A percentile compares a stretch with the other conserved stretches of the same genome.
Evolutionary conservation across 2,888 invertebrate species (phyloP).

Genomic region (Hydrotaea diabolus): DNA sequence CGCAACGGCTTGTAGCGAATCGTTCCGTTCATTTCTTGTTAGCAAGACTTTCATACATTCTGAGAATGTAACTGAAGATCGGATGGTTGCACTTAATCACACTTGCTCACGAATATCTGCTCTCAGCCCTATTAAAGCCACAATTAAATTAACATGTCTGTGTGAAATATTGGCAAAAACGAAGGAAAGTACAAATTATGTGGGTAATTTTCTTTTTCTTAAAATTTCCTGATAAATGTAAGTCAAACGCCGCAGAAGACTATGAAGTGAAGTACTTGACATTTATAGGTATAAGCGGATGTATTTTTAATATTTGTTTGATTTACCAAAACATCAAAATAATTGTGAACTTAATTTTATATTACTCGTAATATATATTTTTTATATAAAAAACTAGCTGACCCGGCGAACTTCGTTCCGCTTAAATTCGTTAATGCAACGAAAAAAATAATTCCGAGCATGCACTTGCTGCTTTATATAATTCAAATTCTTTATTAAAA

Average conservation of each 20-base stretch:
- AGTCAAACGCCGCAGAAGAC: too few relatives aligned
- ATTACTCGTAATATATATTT: too few relatives aligned
- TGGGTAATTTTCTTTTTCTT: neutral
- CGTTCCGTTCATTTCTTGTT: neutral
- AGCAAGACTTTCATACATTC: neutral
- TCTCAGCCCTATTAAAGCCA: neutral
- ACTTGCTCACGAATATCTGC: neutral
- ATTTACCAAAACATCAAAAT: too few relatives aligned
- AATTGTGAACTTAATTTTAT: too few relatives aligned
- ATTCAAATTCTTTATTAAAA: too few relatives aligned
- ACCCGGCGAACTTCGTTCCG: too few relatives aligned
- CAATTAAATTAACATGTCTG: constrained; percentile 13
- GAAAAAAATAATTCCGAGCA: too few relatives aligned
- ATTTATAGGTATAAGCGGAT: neutral
- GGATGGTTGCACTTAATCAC: neutral
- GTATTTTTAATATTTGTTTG: too few relatives aligned
- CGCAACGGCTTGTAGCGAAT: neutral
- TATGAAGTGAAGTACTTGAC: too few relatives aligned
- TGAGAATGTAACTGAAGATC: neutral
- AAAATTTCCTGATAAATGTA: neutral
- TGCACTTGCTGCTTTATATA: too few relatives aligned
- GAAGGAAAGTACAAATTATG: neutral
- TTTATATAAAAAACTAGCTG: too few relatives aligned
- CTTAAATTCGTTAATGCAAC: too few relatives aligned
- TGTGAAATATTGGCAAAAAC: neutral